A percentile compares a stretch with the other conserved stretches of the same genome.
Conservation (phyloP, 2,113 vertebrate genomes). For the Mesocricetus auratus region DNA sequence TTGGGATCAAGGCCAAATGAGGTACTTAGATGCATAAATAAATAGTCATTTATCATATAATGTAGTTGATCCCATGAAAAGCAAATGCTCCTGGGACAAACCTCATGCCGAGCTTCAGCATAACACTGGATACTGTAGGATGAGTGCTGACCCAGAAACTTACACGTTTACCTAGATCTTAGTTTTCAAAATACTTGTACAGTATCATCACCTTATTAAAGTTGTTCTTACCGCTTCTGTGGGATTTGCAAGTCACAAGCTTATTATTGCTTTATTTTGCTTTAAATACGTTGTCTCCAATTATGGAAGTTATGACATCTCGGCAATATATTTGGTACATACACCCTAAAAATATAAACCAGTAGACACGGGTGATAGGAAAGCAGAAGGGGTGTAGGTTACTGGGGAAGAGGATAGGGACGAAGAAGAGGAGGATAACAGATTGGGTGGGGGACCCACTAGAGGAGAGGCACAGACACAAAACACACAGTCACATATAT, state of each 20-base stretch:
- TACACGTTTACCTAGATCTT: not conserved
- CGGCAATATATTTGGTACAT: not conserved
- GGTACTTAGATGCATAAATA: slow-evolving; percentile 49
- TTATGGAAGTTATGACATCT: slow-evolving; percentile 22
- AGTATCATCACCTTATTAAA: not conserved
- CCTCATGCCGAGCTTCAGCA: slow-evolving; percentile 42
- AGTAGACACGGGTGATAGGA: not conserved
- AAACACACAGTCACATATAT: not conserved
- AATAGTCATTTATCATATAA: slow-evolving; percentile 45
- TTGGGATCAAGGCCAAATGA: slow-evolving; percentile 36
- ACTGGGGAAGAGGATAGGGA: not conserved
- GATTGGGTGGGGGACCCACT: too few relatives aligned
- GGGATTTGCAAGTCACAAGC: slow-evolving; percentile 28
- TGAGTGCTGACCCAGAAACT: slow-evolving; percentile 62
- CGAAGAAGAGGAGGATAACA: not conserved
- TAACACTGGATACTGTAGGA: not conserved
- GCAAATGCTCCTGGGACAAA: slow-evolving; percentile 7
- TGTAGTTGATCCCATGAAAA: slow-evolving; percentile 51
- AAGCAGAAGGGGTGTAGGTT: not conserved
- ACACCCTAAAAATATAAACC: slow-evolving; percentile 8
- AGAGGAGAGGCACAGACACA: not conserved
- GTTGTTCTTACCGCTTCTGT: slow-evolving; percentile 16
- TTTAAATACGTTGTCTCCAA: slow-evolving; percentile 53
- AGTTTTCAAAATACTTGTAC: slow-evolving; percentile 41
- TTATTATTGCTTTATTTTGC: slow-evolving; percentile 38